Evolutionary conservation across 2,113 vertebrate species (phyloP).

Genomic region (Clarias magur): DNA sequence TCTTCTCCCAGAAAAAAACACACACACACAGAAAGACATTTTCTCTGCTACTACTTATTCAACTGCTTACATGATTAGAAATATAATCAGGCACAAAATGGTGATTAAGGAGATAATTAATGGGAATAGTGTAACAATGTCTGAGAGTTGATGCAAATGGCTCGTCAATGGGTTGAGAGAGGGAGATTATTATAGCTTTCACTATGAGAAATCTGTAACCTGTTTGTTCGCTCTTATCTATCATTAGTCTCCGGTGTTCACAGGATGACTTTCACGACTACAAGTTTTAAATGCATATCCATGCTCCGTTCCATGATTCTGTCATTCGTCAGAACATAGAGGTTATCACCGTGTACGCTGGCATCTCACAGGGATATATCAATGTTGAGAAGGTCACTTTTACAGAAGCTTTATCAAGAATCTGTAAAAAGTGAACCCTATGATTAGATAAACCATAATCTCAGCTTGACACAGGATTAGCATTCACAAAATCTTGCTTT

Average conservation of each 20-base stretch:
- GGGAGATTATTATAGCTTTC: too few relatives aligned
- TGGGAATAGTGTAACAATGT: background rate
- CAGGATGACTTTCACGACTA: conserved; percentile 7
- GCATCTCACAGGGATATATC: background rate
- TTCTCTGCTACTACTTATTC: background rate
- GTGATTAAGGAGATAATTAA: background rate
- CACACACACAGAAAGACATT: conserved; percentile 24
- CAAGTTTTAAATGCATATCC: background rate
- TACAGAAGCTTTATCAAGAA: background rate
- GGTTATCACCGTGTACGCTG: background rate
- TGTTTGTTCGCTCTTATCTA: background rate
- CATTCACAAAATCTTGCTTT: background rate
- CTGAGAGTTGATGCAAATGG: background rate
- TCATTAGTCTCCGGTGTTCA: conserved; percentile 15
- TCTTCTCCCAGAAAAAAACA: conserved; percentile 21
- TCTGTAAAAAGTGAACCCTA: background rate
- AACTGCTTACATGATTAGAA: background rate
- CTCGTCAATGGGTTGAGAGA: background rate
- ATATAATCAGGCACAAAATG: conserved; percentile 9
- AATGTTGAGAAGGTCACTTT: background rate
- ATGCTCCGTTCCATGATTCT: background rate
- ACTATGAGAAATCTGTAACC: background rate
- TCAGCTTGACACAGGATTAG: background rate
- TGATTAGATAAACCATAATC: background rate
- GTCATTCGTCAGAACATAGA: background rate